phyloP scores from a whole-genome alignment of 1,140 invertebrate species.

The Macrocentrus cingulum region DNA sequence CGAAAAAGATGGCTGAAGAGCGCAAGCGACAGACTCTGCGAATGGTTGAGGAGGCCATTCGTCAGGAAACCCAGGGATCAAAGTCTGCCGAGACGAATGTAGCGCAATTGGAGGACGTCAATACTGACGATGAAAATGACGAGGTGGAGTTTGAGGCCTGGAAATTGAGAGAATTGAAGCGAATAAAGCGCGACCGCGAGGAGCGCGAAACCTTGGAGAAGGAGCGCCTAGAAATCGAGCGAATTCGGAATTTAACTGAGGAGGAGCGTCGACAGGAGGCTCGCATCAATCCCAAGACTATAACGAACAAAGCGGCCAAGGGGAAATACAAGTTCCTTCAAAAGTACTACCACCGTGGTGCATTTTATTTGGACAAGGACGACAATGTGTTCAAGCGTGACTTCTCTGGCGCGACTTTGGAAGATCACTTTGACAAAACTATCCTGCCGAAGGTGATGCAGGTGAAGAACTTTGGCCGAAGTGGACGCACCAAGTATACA shows the following conservation, averaged over 20 bases:
- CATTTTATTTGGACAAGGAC: slow-evolving; percentile 96
- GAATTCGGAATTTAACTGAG: slow-evolving; percentile 92
- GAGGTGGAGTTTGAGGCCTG: slow-evolving; percentile 97
- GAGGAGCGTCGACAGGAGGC: slow-evolving; percentile 90
- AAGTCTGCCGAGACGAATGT: slow-evolving; percentile 61
- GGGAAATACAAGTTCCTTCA: slow-evolving; percentile 99
- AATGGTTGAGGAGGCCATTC: slow-evolving; percentile 87
- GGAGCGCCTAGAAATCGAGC: slow-evolving; percentile 89
- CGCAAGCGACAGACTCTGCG: slow-evolving; percentile 77
- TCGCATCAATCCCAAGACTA: slow-evolving; percentile 87
- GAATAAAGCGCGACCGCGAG: slow-evolving; percentile 94
- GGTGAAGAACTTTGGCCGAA: slow-evolving; percentile 99
- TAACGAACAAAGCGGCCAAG: slow-evolving; percentile 95
- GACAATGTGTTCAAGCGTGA: slow-evolving; percentile 92
- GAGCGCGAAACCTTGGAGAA: slow-evolving; percentile 85
- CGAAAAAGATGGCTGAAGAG: slow-evolving; percentile 67
- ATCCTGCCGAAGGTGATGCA: slow-evolving; percentile 99
- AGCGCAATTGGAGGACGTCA: slow-evolving; percentile 80
- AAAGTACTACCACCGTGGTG: slow-evolving; percentile 99
- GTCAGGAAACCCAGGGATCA: slow-evolving; percentile 65
- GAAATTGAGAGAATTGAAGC: slow-evolving; percentile 95
- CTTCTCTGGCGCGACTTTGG: slow-evolving; percentile 94
- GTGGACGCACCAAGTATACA: slow-evolving; percentile 98
- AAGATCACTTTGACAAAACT: slow-evolving; percentile 99
- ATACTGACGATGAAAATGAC: slow-evolving; percentile 97